Evolutionary conservation across 2,888 invertebrate species (phyloP), one percentile per base, ranked within the genome.

Genomic region (Trachelus tabidus): DNA sequence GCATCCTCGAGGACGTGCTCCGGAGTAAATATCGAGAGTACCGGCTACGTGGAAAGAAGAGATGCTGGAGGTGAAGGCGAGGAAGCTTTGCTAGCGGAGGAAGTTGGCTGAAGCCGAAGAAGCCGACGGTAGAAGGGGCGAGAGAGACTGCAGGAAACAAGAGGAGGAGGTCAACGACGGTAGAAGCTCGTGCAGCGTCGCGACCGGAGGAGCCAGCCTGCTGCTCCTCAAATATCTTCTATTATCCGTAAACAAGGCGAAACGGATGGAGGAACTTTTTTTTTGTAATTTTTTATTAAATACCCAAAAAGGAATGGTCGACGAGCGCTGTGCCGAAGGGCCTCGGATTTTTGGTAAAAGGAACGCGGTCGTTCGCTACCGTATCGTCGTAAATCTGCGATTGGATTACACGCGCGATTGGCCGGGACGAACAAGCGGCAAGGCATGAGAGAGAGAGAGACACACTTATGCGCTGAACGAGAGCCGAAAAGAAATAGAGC

Each of bases 241-340:
- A 23, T 9, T 56, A 23, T 23, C 23, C 23, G 56, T 2, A 9
- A 23, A 23, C 56, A 23, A 56, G 56, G 56, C 56, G 56, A 23
- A 56, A 56, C 56, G 56, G 31, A 23, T 31, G 71, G 71, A 71
- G 71, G 31, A 34, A 71, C 71, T 71, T 71, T 69, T 71, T 71
- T 71, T 71, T 71, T 71, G 31, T 71, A 71, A 31, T 71, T 71
- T 71, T 71, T 71, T 71, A 31, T 1, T 31, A 12, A 23, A 31
- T 33, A 33, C 34, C 31, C 71, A 23, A 56, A 23, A 2, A 23
- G 23, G 56, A 23, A 23, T 23, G 9, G 9, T 23, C 23, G 23
- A 9, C 9, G 2, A 56, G 23, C 23, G 56, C 23, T 9, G 56
- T 2, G 23, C 23, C 9, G 56, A 56, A 56, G 23, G 56, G 56